Percentiles rank a stretch among this genome's conserved stretches.
Evolutionary conservation across 2,888 invertebrate genomes (phyloP).

Genomic region (Periphyllus acericola): DNA sequence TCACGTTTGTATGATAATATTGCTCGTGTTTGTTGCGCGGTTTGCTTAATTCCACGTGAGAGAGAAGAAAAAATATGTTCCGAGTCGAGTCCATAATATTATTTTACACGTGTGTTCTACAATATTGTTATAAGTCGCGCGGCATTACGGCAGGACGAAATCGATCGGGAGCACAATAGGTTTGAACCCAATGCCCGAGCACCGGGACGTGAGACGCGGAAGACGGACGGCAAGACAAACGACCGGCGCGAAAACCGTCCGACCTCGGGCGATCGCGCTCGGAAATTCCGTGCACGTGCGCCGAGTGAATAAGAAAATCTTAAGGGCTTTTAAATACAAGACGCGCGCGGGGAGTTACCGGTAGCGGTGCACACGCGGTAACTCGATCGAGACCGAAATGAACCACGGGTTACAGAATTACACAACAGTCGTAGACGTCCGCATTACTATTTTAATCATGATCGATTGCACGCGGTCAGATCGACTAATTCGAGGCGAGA

Average conservation of each 20-base stretch:
- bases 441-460: too few species aligned
- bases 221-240: conserved; percentile 39
- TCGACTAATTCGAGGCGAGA: too few species aligned
- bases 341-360: neutral
- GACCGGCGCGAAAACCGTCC: neutral
- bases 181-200: conserved; percentile 3
- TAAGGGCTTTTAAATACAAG: conserved; percentile 7
- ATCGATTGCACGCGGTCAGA: too few species aligned
- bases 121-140: neutral
- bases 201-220: neutral
- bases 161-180: neutral
- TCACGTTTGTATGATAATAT: too few species aligned
- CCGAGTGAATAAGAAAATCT: neutral
- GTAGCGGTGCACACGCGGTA: neutral
- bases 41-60: too few species aligned
- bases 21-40: too few species aligned
- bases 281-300: neutral
- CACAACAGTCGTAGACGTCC: too few species aligned
- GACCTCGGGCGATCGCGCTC: neutral
- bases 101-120: too few species aligned
- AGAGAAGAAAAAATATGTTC: too few species aligned
- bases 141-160: neutral
- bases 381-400: conserved; percentile 10
- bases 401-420: too few species aligned
- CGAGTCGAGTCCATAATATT: too few species aligned